These are phyloP conservation scores for Ceyx margarethae DNA, from an alignment of 2,113 vertebrate genomes.

Conservation along the genomic window DNA sequence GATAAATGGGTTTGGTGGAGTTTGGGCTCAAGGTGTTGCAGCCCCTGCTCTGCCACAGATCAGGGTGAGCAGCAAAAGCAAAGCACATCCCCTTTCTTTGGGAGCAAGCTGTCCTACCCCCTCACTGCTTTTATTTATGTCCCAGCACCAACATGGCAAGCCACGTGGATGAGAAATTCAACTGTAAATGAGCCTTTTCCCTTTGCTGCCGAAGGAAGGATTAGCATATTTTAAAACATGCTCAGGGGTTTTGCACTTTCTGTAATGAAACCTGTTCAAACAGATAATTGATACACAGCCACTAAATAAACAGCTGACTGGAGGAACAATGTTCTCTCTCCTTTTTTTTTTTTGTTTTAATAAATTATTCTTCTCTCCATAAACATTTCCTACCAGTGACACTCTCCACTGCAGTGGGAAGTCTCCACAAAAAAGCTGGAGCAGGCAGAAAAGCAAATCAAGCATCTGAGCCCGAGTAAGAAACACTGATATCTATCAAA, in stretches of 20 bases:
- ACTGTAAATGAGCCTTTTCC: slow-evolving; percentile 56
- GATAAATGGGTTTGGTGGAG: neutral
- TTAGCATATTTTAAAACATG: slow-evolving; percentile 52
- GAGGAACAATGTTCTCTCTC: neutral
- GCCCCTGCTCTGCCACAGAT: slow-evolving; percentile 2
- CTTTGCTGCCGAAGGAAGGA: slow-evolving; percentile 56
- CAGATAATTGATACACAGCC: slow-evolving; percentile 52
- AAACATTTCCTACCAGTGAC: neutral
- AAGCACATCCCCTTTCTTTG: slow-evolving; percentile 37
- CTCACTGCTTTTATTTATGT: slow-evolving; percentile 57
- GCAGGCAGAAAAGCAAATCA: neutral
- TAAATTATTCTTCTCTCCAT: neutral
- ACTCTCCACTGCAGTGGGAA: neutral
- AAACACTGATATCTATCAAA: neutral
- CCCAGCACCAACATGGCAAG: slow-evolving; percentile 37
- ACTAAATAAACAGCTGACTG: slow-evolving; percentile 50
- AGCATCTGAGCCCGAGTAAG: neutral
- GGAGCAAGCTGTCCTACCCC: slow-evolving; percentile 19
- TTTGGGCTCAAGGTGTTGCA: neutral
- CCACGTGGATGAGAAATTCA: slow-evolving; percentile 68
- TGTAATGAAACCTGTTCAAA: slow-evolving; percentile 69
- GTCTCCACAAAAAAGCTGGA: neutral
- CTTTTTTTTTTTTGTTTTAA: neutral
- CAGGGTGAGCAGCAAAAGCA: slow-evolving; percentile 13
- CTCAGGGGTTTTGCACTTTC: slow-evolving; percentile 40